Percentiles rank a stretch among this genome's conserved stretches.
Evolutionary conservation across 2,888 invertebrate species (phyloP).

Genomic region (Drosophila robusta): DNA sequence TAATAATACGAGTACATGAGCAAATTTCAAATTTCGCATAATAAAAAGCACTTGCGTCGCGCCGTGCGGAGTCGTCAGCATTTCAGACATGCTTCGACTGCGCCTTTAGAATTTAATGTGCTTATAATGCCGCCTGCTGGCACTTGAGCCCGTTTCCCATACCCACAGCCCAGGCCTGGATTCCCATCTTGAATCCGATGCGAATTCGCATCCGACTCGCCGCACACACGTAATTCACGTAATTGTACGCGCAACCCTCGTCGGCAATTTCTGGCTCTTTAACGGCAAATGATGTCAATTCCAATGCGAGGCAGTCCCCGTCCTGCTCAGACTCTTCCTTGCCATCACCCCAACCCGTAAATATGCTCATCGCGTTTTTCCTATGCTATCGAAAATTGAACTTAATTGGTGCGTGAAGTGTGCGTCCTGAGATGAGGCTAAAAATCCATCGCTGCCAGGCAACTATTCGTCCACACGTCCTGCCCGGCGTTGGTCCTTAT

Average conservation of each 20-base stretch:
- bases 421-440: slow-evolving; percentile 51
- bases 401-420: slow-evolving; percentile 79
- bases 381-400: slow-evolving; percentile 63
- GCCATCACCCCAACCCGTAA: not conserved
- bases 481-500: slow-evolving; percentile 26
- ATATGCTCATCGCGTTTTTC: slow-evolving; percentile 42
- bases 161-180: not conserved
- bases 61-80: slow-evolving; percentile 36
- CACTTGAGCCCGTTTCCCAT: slow-evolving; percentile 60
- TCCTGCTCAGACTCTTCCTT: not conserved
- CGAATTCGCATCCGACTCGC: slow-evolving; percentile 64
- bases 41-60: slow-evolving; percentile 74
- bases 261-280: slow-evolving; percentile 51
- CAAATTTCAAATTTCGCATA: slow-evolving; percentile 61
- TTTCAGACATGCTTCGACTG: slow-evolving; percentile 74
- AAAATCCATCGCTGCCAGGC: slow-evolving; percentile 50
- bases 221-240: slow-evolving; percentile 59
- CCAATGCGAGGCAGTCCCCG: slow-evolving; percentile 32
- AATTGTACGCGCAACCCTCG: slow-evolving; percentile 70
- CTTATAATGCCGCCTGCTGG: slow-evolving; percentile 81
- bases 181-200: slow-evolving; percentile 30
- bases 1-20: slow-evolving; percentile 65
- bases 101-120: slow-evolving; percentile 80
- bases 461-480: slow-evolving; percentile 42
- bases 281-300: slow-evolving; percentile 79